Percentiles rank a stretch among this genome's conserved stretches.
Conservation (phyloP, 2,888 invertebrate genomes). For the Ganaspis brasiliensis region DNA sequence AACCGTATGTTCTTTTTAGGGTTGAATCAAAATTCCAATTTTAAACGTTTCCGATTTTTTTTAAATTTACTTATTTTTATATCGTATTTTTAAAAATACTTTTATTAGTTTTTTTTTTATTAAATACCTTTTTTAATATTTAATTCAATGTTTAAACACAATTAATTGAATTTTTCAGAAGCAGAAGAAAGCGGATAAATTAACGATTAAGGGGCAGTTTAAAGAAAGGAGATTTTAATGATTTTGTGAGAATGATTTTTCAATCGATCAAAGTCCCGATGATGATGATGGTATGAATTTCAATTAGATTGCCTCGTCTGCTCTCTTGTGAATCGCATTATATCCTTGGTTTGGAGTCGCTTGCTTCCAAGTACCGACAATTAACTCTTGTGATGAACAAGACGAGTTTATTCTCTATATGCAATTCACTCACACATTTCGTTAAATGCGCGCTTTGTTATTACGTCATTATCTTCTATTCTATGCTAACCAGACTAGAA, state of each 20-base stretch:
- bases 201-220: too few species aligned
- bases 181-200: too few species aligned
- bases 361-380: constrained; percentile 42
- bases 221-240: too few species aligned
- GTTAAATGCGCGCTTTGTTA: constrained; percentile 34
- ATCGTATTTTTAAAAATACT: too few species aligned
- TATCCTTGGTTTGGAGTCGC: constrained; percentile 40
- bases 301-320: constrained; percentile 39
- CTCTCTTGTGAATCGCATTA: constrained; percentile 25
- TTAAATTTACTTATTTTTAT: too few species aligned
- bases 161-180: too few species aligned
- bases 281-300: constrained; percentile 32
- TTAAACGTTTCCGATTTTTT: too few species aligned
- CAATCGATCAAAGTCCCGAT: constrained; percentile 28
- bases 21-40: too few species aligned
- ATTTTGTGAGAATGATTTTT: background rate
- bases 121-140: too few species aligned
- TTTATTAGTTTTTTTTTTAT: too few species aligned
- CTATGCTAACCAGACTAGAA: constrained; percentile 22
- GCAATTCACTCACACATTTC: constrained; percentile 32
- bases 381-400: constrained; percentile 27
- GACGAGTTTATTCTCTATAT: constrained; percentile 4
- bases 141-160: too few species aligned
- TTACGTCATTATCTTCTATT: constrained; percentile 33
- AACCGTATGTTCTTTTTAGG: too few species aligned